Conservation (phyloP, 2,113 vertebrate genomes). For the Triplophysa siluroides region DNA sequence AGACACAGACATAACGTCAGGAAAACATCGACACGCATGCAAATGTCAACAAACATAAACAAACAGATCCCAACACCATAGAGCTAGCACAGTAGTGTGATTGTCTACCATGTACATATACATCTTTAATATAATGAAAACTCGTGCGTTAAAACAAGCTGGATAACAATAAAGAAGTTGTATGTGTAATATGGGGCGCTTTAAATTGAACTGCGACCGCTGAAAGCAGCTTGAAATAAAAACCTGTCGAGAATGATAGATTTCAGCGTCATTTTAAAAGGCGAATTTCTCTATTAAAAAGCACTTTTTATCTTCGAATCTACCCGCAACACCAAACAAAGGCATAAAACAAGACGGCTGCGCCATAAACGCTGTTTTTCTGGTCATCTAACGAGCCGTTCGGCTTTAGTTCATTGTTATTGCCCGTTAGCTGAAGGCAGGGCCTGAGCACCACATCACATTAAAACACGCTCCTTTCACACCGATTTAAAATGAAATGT, state of each 20-base stretch:
- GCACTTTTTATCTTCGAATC: not conserved
- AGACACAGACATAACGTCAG: not conserved
- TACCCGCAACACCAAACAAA: not conserved
- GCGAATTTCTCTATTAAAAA: not conserved
- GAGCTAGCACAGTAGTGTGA: not conserved
- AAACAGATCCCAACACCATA: not conserved
- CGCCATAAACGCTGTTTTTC: not conserved
- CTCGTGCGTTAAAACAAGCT: not conserved
- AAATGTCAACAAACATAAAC: slow-evolving; percentile 19
- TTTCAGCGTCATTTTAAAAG: not conserved
- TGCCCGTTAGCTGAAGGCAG: slow-evolving; percentile 36
- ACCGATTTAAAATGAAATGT: not conserved
- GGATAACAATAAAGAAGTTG: not conserved
- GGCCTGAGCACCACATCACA: slow-evolving; percentile 9
- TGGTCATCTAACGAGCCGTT: not conserved
- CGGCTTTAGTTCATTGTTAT: slow-evolving; percentile 53
- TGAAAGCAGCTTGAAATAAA: slow-evolving; percentile 11
- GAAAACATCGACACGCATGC: not conserved
- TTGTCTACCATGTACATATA: not conserved
- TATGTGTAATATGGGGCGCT: not conserved
- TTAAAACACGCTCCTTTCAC: slow-evolving; percentile 7
- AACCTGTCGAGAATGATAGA: not conserved
- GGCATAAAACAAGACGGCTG: not conserved
- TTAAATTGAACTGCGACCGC: not conserved
- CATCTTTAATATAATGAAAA: not conserved